Percentiles rank a stretch among this genome's conserved stretches.
phyloP scores from a whole-genome alignment of 2,888 invertebrate genomes.

The Dioctria rufipes region DNA sequence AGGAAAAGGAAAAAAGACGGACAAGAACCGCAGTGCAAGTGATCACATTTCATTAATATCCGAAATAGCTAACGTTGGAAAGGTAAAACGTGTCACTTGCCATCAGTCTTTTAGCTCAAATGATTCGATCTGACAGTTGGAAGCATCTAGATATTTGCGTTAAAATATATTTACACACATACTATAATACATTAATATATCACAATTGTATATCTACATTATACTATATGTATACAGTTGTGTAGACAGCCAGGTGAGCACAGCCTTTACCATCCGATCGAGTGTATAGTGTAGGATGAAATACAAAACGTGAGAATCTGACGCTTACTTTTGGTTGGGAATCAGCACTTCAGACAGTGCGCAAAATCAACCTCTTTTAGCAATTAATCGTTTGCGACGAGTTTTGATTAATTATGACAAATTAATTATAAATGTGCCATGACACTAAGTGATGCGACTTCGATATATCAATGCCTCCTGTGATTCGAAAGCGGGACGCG shows the following conservation, averaged over 20 bases:
- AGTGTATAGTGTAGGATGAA: not conserved
- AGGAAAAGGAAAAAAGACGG: not conserved
- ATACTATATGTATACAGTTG: not conserved
- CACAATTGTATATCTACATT: no score
- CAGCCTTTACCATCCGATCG: not conserved
- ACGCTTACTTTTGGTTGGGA: not conserved
- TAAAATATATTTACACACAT: slow-evolving; percentile 12
- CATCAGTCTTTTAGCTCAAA: slow-evolving; percentile 50
- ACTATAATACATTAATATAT: not conserved
- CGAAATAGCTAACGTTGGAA: slow-evolving; percentile 54
- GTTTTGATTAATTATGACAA: slow-evolving; percentile 60
- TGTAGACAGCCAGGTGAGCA: slow-evolving; percentile 9
- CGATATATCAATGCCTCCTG: slow-evolving; percentile 56
- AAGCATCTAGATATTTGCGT: slow-evolving; percentile 53
- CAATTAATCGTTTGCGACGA: slow-evolving; percentile 52
- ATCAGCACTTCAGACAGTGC: slow-evolving; percentile 47
- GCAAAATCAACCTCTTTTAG: slow-evolving; percentile 37
- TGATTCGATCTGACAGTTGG: slow-evolving; percentile 56
- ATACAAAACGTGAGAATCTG: slow-evolving; percentile 35
- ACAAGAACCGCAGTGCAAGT: slow-evolving; percentile 48
- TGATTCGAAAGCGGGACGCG: not conserved
- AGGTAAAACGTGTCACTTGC: slow-evolving; percentile 55
- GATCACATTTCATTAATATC: slow-evolving; percentile 59
- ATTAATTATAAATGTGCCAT: slow-evolving; percentile 60
- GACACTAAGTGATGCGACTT: slow-evolving; percentile 60